These are phyloP conservation scores for Limnothrissa miodon DNA, from an alignment of 2,113 vertebrate genomes.

Conservation along the genomic window DNA sequence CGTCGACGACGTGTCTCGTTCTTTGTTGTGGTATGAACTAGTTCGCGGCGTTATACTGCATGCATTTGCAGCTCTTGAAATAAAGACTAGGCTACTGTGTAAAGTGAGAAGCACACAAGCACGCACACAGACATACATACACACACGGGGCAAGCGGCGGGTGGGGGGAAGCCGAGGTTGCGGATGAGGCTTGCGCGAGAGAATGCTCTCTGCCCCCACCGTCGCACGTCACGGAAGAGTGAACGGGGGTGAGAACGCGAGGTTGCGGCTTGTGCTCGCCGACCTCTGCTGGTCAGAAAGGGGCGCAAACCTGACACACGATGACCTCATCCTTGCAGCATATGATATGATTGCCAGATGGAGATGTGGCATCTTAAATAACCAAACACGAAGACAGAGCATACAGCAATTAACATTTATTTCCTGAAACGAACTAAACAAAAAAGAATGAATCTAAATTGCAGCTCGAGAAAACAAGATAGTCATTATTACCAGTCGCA, in stretches of 20 bases:
- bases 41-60: background rate
- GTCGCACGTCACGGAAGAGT: slow-evolving; percentile 11
- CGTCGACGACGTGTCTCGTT: background rate
- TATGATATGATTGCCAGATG: background rate
- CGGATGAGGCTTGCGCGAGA: background rate
- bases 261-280: background rate
- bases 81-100: background rate
- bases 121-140: background rate
- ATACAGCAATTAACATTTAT: background rate
- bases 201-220: background rate
- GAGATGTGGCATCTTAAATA: background rate
- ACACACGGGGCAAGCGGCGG: background rate
- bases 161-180: background rate
- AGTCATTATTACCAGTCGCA: background rate
- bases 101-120: background rate
- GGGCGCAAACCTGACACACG: background rate
- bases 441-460: background rate
- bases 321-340: slow-evolving; percentile 1
- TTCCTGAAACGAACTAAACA: background rate
- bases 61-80: background rate
- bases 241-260: background rate
- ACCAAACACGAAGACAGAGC: background rate
- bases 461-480: background rate
- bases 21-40: background rate
- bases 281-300: slow-evolving; percentile 7